These are phyloP conservation scores for Prionailurus bengalensis DNA, from an alignment of 2,113 vertebrate species.

Conservation along the genomic window DNA sequence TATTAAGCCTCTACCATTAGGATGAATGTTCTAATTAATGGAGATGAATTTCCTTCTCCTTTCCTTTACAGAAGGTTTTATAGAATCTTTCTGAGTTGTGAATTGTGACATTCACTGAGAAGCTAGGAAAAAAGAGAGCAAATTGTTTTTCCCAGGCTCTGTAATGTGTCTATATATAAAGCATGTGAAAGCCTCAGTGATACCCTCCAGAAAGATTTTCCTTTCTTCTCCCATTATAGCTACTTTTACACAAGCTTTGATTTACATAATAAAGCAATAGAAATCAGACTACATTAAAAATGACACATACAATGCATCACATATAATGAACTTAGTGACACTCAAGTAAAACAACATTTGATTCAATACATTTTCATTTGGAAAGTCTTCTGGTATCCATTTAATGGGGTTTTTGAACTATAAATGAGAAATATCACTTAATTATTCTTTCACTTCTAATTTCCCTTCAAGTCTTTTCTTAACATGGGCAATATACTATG, in stretches of 20 bases:
- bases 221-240: not conserved
- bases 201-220: not conserved
- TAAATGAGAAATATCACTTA: not conserved
- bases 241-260: not conserved
- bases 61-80: not conserved
- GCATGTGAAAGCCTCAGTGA: not conserved
- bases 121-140: not conserved
- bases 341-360: slow-evolving; percentile 1
- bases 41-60: not conserved
- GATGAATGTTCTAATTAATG: not conserved
- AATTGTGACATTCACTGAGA: not conserved
- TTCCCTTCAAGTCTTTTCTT: not conserved
- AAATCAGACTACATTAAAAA: slow-evolving; percentile 16
- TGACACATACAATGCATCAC: not conserved
- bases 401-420: slow-evolving; percentile 2
- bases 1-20: not conserved
- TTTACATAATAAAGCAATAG: not conserved
- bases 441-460: slow-evolving; percentile 42
- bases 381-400: not conserved
- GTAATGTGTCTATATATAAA: not conserved
- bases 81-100: not conserved
- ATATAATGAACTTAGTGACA: not conserved
- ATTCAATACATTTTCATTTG: slow-evolving; percentile 18
- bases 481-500: not conserved
- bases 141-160: not conserved